Conservation (phyloP, 2,888 invertebrate species). For the Dicranocentrus wangi region DNA sequence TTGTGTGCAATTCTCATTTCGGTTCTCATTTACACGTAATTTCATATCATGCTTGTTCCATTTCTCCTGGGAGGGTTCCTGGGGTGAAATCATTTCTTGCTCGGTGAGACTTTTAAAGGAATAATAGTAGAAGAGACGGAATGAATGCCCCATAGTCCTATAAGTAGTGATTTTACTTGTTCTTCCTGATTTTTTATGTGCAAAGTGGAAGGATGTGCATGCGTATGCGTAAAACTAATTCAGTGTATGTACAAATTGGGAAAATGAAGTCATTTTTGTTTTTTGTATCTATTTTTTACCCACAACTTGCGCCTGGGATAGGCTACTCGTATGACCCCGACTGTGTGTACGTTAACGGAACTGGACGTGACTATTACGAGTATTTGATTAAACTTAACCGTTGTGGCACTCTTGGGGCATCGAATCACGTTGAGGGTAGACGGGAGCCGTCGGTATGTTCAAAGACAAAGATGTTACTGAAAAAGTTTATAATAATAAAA, state of each 20-base stretch:
- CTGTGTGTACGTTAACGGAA: slow-evolving; percentile 95
- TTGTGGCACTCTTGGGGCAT: slow-evolving; percentile 92
- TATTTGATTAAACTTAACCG: slow-evolving; percentile 94
- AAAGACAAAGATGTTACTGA: slow-evolving; percentile 5
- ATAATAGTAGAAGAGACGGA: slow-evolving; percentile 21
- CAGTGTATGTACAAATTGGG: background rate
- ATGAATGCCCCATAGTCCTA: slow-evolving; percentile 18
- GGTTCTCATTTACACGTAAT: slow-evolving; percentile 16
- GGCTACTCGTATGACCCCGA: slow-evolving; percentile 95
- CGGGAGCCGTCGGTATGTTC: slow-evolving; percentile 88
- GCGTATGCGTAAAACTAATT: background rate
- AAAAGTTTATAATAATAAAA: background rate
- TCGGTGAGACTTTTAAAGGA: slow-evolving; percentile 47
- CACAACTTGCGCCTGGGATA: slow-evolving; percentile 74
- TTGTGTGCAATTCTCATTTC: slow-evolving; percentile 30
- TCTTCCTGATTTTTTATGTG: slow-evolving; percentile 34
- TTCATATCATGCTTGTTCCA: slow-evolving; percentile 33
- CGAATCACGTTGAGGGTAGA: slow-evolving; percentile 87
- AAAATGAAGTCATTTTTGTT: slow-evolving; percentile 15
- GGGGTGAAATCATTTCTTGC: slow-evolving; percentile 59
- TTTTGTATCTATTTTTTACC: slow-evolving; percentile 9
- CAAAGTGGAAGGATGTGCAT: no score
- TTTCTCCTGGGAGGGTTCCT: slow-evolving; percentile 38
- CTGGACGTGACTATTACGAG: slow-evolving; percentile 92
- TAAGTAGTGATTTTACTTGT: slow-evolving; percentile 26